Base-by-base conservation (phyloP, 2,888 invertebrate genomes). In the Criorhina ranunculi region DNA sequence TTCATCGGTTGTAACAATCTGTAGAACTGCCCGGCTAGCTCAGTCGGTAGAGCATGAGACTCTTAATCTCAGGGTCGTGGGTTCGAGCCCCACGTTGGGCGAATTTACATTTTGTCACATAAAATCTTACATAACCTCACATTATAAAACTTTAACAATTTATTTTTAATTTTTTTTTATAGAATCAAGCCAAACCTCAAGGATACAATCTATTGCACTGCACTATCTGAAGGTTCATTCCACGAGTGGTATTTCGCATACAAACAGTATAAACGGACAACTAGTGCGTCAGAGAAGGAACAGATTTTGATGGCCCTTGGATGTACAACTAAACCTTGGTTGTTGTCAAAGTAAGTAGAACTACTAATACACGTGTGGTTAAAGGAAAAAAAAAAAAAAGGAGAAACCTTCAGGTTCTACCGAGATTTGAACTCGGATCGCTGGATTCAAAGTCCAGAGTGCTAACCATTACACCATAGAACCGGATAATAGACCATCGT, bases 161-260 rank as follows among this genome's bases (percentile, higher is more conserved):
- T 33, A 17, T 72, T 64, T 67, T 8, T 12, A 9, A 40, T 57
- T 46, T 69, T 82, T 69, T 62, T 87, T 90, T 90, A 60, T 87
- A 94, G 94, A 57, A 93, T 96, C 69, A 93, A 94, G 42, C 93
- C 94, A 8, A 94, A 95, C 89, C 89, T 95, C 29, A 93, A 94
- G 81, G 90, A 92, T 2, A 93, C 93, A 6, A 94, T 95, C 37
- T 95, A 95, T 89, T 95, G 96, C 88, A 94, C 94, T 2, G 94
- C 94, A 0, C 92, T 95, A 40, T 92, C 93, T 37, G 93, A 94
- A 87, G 95, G 95, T 0, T 93, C 93, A 0, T 93, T 93, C 86
- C 92, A 92, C 7, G 95, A 95, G 90, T 96, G 95, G 95, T 92
- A 95, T 77, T 95, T 94, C 88, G 94, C 94, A 17, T 94, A 94